These are phyloP conservation scores for Corythaeola cristata DNA, from an alignment of 2,113 vertebrate genomes.

Conservation along the genomic window DNA sequence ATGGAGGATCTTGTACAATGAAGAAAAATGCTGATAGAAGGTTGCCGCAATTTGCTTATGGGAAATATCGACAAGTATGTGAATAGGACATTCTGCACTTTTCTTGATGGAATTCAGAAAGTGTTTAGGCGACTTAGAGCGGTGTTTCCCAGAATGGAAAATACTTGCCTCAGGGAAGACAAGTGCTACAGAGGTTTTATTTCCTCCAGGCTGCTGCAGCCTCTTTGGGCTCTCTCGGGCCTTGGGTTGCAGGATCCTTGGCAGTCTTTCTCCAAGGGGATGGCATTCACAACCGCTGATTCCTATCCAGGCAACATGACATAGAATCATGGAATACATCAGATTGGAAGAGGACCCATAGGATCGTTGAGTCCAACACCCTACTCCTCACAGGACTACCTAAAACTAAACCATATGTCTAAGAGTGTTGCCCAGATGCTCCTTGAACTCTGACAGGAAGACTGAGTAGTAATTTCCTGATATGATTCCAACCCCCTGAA, in stretches of 20 bases:
- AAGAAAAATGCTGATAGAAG: neutral
- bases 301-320: neutral
- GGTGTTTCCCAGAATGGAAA: neutral
- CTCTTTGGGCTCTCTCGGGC: neutral
- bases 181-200: neutral
- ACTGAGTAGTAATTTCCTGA: neutral
- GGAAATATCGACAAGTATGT: neutral
- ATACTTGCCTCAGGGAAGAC: neutral
- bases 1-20: neutral
- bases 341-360: neutral
- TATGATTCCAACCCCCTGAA: neutral
- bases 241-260: neutral
- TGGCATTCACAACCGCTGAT: neutral
- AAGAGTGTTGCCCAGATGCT: fast-evolving
- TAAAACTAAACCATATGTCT: neutral
- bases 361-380: neutral
- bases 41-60: neutral
- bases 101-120: neutral
- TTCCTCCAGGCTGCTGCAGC: neutral
- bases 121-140: neutral
- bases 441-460: neutral
- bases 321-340: neutral
- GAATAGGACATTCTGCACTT: neutral
- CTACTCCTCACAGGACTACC: neutral
- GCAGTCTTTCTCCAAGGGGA: neutral